Evolutionary conservation across 2,888 invertebrate genomes (phyloP).

Genomic region (Scaptomyza reducta): DNA sequence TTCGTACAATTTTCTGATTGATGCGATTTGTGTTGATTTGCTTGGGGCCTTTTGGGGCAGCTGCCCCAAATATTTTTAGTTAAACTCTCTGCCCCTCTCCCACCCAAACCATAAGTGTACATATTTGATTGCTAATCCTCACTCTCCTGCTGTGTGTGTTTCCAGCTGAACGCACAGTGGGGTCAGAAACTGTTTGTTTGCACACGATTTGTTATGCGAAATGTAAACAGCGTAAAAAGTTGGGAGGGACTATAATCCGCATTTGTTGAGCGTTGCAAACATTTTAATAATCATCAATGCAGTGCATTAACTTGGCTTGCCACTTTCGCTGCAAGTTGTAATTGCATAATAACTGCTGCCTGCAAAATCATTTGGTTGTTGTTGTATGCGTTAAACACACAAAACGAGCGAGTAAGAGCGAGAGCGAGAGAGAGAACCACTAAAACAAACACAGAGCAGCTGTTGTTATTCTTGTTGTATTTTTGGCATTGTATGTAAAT

Average conservation of each 20-base stretch:
- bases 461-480: conserved; percentile 2
- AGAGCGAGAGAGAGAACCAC: neutral
- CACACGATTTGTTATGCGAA: conserved; percentile 72
- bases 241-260: conserved; percentile 1
- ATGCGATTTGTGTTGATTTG: conserved; percentile 65
- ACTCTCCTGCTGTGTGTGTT: conserved; percentile 20
- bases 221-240: conserved; percentile 48
- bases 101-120: conserved; percentile 39
- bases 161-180: conserved; percentile 37
- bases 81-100: too few species aligned
- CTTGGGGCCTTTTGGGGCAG: too few species aligned
- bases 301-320: conserved; percentile 65
- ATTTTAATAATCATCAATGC: conserved; percentile 70
- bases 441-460: conserved; percentile 3
- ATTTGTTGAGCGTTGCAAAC: conserved; percentile 13
- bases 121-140: conserved; percentile 64
- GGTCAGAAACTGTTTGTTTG: conserved; percentile 68
- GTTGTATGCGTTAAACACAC: conserved; percentile 30
- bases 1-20: conserved; percentile 40
- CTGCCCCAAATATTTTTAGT: too few species aligned
- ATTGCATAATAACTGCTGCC: conserved; percentile 71
- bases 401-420: neutral
- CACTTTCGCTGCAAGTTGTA: conserved; percentile 59
- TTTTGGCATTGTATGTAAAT: conserved; percentile 51
- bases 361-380: conserved; percentile 35